A percentile compares a stretch with the other conserved stretches of the same genome.
phyloP scores from a whole-genome alignment of 1,140 invertebrate species.

The Monomorium pharaonis region DNA sequence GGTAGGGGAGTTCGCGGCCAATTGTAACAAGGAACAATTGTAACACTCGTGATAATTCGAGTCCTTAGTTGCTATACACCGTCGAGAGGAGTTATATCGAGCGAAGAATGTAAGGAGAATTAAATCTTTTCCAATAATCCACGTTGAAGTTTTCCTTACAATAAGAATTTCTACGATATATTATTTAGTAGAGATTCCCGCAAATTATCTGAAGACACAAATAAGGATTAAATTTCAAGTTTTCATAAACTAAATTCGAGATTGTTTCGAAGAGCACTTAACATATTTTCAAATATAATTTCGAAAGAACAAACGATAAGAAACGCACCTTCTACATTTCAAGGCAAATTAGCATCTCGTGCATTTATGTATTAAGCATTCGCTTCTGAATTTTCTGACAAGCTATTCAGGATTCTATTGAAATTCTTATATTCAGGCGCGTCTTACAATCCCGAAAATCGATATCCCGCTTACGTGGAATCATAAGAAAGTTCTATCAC shows the following conservation, averaged over 20 bases:
- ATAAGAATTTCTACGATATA: background rate
- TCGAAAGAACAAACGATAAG: background rate
- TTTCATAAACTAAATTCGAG: background rate
- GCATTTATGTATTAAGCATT: background rate
- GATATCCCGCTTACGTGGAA: background rate
- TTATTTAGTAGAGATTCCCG: background rate
- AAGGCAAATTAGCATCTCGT: background rate
- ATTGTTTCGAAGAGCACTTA: background rate
- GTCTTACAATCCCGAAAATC: background rate
- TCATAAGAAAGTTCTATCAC: conserved; percentile 23
- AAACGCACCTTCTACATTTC: background rate
- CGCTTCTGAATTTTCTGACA: background rate
- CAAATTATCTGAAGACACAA: background rate
- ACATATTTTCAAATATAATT: background rate
- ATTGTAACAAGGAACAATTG: conserved; percentile 56
- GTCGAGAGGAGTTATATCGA: background rate
- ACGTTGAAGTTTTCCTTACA: background rate
- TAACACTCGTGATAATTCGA: conserved; percentile 50
- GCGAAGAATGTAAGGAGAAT: background rate
- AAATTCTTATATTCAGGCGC: background rate
- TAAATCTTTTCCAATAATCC: conserved; percentile 3
- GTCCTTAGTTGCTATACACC: conserved; percentile 9
- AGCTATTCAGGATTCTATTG: background rate
- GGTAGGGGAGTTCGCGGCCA: conserved; percentile 42
- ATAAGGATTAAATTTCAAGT: background rate